phyloP scores from a whole-genome alignment of 2,888 invertebrate genomes.

The Odontothrips loti region DNA sequence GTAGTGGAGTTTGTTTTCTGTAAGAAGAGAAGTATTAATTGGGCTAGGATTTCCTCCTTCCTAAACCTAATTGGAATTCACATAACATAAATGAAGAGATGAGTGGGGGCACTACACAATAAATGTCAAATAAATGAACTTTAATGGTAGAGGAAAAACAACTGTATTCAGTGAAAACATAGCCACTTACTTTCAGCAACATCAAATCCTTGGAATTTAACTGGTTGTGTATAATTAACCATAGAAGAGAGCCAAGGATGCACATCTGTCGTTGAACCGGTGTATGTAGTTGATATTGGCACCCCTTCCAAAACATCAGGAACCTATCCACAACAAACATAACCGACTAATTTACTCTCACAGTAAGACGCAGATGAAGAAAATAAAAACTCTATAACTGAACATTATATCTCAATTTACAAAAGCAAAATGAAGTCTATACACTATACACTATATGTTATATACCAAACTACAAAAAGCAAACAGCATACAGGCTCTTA shows the following conservation, averaged over 20 bases:
- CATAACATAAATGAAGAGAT: conserved; percentile 31
- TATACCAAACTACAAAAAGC: too few relatives aligned
- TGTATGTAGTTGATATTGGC: conserved; percentile 51
- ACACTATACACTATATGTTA: too few relatives aligned
- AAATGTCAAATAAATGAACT: background rate
- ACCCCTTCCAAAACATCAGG: conserved; percentile 45
- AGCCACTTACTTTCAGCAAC: conserved; percentile 55
- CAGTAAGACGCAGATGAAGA: background rate
- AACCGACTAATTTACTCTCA: background rate
- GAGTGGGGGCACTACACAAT: conserved; percentile 36
- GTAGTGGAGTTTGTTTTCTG: conserved; percentile 60
- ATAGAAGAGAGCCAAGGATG: conserved; percentile 64
- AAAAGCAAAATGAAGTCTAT: background rate
- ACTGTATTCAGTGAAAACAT: background rate
- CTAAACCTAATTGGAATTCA: conserved; percentile 20
- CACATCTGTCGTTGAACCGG: conserved; percentile 62
- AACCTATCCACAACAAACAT: background rate
- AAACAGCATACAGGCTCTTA: too few relatives aligned
- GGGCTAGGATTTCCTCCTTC: too few relatives aligned
- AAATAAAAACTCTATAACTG: background rate
- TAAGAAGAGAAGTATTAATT: conserved; percentile 43
- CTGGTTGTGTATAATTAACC: conserved; percentile 67
- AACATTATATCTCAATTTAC: background rate
- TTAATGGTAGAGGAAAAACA: background rate
- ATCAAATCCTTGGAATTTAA: conserved; percentile 66